Conservation (phyloP, 2,888 invertebrate species). For the Lasioglossum lativentre region DNA sequence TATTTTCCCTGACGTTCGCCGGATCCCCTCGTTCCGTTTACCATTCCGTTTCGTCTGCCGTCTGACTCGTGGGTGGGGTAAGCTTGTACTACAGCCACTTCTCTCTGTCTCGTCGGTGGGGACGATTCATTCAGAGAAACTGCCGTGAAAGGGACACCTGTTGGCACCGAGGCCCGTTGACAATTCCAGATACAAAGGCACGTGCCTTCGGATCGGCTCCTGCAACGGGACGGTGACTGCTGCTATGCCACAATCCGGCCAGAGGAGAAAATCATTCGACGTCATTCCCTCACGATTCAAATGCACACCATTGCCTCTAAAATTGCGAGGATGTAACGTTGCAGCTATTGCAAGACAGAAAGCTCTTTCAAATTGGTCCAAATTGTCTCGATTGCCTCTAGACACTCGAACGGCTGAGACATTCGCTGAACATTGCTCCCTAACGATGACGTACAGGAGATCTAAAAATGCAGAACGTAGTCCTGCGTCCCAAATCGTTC, state of each 20-base stretch:
- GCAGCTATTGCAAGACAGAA: no score
- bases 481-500: no score
- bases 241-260: neutral
- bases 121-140: conserved; percentile 85
- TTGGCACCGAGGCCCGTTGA: conserved; percentile 81
- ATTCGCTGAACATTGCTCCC: no score
- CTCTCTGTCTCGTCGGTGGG: conserved; percentile 78
- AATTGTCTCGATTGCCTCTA: no score
- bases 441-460: no score
- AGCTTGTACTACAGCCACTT: conserved; percentile 81
- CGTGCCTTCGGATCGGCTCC: conserved; percentile 57
- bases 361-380: no score
- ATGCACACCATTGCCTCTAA: no score
- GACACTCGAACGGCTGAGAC: no score
- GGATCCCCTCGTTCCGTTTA: conserved; percentile 83
- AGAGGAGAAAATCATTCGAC: neutral
- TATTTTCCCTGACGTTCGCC: conserved; percentile 74
- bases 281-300: no score
- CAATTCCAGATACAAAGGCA: conserved; percentile 83
- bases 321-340: no score
- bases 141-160: conserved; percentile 85
- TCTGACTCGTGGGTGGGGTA: conserved; percentile 83
- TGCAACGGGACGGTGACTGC: neutral
- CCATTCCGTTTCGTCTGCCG: conserved; percentile 84
- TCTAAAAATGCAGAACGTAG: no score